Evolutionary conservation across 2,113 vertebrate species (phyloP), one percentile per base, ranked within the genome.

Genomic region (Actinemys pallida): DNA sequence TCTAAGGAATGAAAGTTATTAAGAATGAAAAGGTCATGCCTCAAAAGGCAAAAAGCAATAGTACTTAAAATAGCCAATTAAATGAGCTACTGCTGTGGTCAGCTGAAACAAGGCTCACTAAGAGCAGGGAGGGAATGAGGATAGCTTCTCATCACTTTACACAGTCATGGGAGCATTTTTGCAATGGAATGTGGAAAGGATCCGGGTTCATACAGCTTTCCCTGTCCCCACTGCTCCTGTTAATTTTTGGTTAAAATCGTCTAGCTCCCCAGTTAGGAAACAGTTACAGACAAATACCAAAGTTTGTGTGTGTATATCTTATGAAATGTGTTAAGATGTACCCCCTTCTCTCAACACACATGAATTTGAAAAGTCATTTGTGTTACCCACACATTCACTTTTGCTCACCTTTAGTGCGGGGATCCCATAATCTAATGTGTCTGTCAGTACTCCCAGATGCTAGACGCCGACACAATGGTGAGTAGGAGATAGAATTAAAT

Each of bases 341-440:
- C 45, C 9, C n/a, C 31, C 20, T 86, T 54, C 24, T 84, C 54
- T 27, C 2, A 24, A 49, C 1, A 84, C 12, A 53, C 53, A 57
- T 24, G 53, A 76, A 57, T 87, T 54, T 62, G 35, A 72, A 75
- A 84, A 59, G n/a, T 8, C 1, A 16, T 62, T 5, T 31, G 3
- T 20, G 92, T 29, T 50, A 27, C 25, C 19, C 80, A 47, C 3
- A 3, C 22, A 12, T 45, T 6, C 2, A 35, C 65, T 84, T 80
- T 47, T 79, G 39, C 93, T 95, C 78, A 99, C 99, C 99, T 99
- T 99, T 99, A 81, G 98, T 98, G 76, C 99, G 99, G 81, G 99
- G 99, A 98, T 99, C 99, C 99, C 99, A 99, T 0, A 99, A 98
- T 42, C 99, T 96, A 82, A 99, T 98, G 54, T 99, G 99, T 96